Evolutionary conservation across 2,797 vertebrate species (phyloP), one percentile per base, ranked within the genome.

Genomic region (Spatula versicolor): DNA sequence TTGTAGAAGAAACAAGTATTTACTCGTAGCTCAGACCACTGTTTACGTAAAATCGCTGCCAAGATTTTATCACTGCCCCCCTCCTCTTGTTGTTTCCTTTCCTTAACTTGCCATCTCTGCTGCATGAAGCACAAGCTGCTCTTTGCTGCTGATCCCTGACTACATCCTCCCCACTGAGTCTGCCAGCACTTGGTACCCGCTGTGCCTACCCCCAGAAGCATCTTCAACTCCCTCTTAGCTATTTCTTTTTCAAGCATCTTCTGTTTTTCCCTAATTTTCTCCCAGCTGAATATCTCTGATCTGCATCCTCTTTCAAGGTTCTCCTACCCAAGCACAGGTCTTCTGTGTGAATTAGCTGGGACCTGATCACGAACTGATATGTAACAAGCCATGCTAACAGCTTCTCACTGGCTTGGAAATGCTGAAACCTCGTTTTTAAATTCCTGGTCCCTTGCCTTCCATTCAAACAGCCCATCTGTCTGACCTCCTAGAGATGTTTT

Each of bases 391-490:
- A 55, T 48, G 14, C 37, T 52, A 59, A 46, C 45, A 83, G 76
- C 64, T 92, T 85, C 73, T 59, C 35, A 69, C 26, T 50, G n/a
- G 28, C 41, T 64, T 58, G 55, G 37, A 95, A 95, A 67, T 71
- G 71, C 75, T 88, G 76, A 89, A 84, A 71, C 41, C 41, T 28
- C 54, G 45, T 63, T 58, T 94, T 90, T 88, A 55, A 10, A 72
- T 75, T 92, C 16, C 56, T 41, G 6, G 10, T 92, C 73, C n/a
- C 71, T 92, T 56, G 62, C 60, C 69, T 88, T 76, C 58, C 58
- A 50, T 73, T 41, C 83, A 88, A 84, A 84, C 9, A 71, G 79
- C 50, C 83, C 86, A 75, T 92, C 92, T 96, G 80, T 72, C 82
- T 88, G 79, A 59, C 30, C 76, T 71, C 67, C 30, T 58, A 66